phyloP scores from a whole-genome alignment of 2,888 invertebrate species.

The Oasisia sp. region DNA sequence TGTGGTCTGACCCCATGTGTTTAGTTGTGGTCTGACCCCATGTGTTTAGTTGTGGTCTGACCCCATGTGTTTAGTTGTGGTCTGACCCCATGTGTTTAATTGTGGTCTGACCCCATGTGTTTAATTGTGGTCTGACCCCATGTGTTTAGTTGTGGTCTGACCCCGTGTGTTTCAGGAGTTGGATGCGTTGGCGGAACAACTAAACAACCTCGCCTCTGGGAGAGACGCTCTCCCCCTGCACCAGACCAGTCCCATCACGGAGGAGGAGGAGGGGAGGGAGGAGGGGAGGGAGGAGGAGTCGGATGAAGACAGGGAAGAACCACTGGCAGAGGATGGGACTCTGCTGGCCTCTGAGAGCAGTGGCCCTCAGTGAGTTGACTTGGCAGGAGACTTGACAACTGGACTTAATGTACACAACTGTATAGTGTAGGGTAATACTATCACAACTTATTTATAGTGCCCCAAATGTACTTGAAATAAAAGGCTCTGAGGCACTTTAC shows the following conservation, averaged over 20 bases:
- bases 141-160: background rate
- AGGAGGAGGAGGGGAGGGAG: conserved; percentile 17
- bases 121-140: background rate
- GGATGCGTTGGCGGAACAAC: conserved; percentile 94
- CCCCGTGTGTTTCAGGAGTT: conserved; percentile 78
- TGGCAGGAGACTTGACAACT: no score
- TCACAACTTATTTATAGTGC: no score
- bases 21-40: no score
- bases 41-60: no score
- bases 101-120: conserved; percentile 19
- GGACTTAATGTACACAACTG: no score
- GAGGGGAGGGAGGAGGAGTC: conserved; percentile 53
- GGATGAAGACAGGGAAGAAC: conserved; percentile 51
- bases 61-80: background rate
- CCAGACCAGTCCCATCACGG: background rate
- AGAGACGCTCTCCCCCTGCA: background rate
- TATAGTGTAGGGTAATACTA: no score
- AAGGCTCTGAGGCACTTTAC: no score
- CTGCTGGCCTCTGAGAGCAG: conserved; percentile 84
- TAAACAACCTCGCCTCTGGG: conserved; percentile 83
- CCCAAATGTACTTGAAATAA: no score
- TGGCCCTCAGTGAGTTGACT: no score
- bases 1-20: no score
- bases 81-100: background rate
- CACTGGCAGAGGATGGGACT: conserved; percentile 84